Conservation (phyloP, 2,113 vertebrate species). For the Sturnira hondurensis region DNA sequence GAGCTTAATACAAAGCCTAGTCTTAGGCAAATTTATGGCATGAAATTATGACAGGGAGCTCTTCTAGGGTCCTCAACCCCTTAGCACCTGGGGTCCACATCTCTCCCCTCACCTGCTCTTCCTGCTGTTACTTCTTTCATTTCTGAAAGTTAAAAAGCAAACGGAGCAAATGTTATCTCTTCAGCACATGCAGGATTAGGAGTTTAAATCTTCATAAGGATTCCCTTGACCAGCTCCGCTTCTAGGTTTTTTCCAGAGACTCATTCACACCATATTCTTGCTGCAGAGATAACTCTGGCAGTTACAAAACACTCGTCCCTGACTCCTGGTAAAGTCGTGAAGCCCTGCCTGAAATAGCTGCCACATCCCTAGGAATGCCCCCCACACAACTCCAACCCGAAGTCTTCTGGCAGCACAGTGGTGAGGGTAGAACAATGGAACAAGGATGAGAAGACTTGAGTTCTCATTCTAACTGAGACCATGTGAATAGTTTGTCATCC, state of each 20-base stretch:
- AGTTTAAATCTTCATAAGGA: neutral
- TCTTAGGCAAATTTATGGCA: neutral
- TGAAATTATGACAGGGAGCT: neutral
- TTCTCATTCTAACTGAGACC: neutral
- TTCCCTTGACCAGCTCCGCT: neutral
- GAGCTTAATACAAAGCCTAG: neutral
- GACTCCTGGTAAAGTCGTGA: neutral
- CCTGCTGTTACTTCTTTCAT: neutral
- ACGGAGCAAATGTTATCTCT: neutral
- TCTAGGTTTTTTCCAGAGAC: neutral
- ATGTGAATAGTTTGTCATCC: neutral
- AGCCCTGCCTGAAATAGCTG: neutral
- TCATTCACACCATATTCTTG: neutral
- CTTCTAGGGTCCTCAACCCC: neutral
- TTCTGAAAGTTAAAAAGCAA: neutral
- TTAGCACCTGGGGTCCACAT: neutral
- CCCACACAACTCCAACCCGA: neutral
- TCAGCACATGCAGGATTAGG: too few relatives aligned
- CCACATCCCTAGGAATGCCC: neutral
- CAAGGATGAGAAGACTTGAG: neutral
- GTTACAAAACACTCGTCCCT: fast-evolving
- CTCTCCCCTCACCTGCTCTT: neutral
- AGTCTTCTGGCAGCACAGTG: neutral
- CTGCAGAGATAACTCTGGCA: neutral
- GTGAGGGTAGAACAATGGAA: neutral